Percentiles rank a stretch among this genome's conserved stretches.
Conservation (phyloP, 2,113 vertebrate species). For the Vanacampus margaritifer region DNA sequence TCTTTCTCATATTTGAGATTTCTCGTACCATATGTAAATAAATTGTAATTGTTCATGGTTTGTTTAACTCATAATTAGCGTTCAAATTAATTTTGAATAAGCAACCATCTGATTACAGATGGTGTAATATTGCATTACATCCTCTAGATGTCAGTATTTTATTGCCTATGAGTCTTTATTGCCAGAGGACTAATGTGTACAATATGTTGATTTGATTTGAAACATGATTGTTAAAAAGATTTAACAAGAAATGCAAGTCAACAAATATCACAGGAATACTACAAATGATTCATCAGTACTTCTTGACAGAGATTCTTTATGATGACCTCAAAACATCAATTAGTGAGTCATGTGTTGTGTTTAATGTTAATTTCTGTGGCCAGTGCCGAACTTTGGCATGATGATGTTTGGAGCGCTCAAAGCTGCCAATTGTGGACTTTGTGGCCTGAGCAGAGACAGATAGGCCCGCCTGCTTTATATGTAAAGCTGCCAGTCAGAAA, state of each 20-base stretch:
- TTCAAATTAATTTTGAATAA: background rate
- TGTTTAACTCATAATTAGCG: background rate
- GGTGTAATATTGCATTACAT: slow-evolving; percentile 11
- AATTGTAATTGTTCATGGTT: background rate
- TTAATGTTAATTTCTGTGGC: slow-evolving; percentile 67
- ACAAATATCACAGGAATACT: background rate
- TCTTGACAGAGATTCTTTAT: slow-evolving; percentile 11
- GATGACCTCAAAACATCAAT: slow-evolving; percentile 22
- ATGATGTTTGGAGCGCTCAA: slow-evolving; percentile 52
- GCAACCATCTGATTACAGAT: background rate
- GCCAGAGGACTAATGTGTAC: background rate
- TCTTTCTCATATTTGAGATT: background rate
- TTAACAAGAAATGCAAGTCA: background rate
- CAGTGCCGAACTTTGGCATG: slow-evolving; percentile 54
- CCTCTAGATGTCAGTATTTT: slow-evolving; percentile 61
- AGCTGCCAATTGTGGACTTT: slow-evolving; percentile 62
- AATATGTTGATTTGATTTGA: background rate
- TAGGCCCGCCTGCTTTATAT: slow-evolving; percentile 71
- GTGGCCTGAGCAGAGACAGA: slow-evolving; percentile 65
- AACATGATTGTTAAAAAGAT: background rate
- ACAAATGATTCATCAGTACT: background rate
- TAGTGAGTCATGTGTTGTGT: slow-evolving; percentile 41
- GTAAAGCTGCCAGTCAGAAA: slow-evolving; percentile 69
- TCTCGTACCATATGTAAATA: background rate
- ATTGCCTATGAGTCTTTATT: background rate